Percentiles rank a stretch among this genome's conserved stretches.
Conservation (phyloP, 2,888 invertebrate genomes). For the Ommatoiulus sabulosus region DNA sequence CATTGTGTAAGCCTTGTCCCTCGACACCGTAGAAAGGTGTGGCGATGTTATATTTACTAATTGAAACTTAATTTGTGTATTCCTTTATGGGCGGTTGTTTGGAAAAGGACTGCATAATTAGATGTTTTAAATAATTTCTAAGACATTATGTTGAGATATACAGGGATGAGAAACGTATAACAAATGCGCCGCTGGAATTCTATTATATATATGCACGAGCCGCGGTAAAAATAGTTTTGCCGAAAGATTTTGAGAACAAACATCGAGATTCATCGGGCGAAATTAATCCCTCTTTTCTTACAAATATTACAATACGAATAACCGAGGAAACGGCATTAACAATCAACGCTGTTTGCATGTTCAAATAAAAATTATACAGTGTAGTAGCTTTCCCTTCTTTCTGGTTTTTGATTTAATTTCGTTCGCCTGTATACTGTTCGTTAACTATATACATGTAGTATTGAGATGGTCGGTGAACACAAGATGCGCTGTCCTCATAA, state of each 20-base stretch:
- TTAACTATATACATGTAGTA: background rate
- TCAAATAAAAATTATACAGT: background rate
- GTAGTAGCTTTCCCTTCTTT: background rate
- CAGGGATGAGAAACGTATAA: background rate
- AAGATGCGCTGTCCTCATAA: background rate
- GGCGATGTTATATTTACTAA: background rate
- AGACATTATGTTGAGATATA: background rate
- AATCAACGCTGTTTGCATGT: background rate
- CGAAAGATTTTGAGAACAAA: background rate
- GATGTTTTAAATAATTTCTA: background rate
- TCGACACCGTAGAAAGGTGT: background rate
- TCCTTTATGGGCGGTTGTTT: conserved; percentile 9
- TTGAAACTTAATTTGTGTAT: background rate
- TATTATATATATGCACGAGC: background rate
- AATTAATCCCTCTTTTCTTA: conserved; percentile 11
- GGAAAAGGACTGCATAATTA: background rate
- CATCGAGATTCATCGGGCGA: background rate
- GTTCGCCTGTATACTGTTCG: background rate
- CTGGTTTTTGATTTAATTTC: conserved; percentile 1
- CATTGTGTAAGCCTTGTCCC: background rate
- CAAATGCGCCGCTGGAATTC: conserved; percentile 17
- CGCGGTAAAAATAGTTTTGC: background rate
- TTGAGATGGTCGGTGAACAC: background rate
- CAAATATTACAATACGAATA: conserved; percentile 11
- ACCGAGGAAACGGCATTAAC: conserved; percentile 6